Evolutionary conservation across 2,888 invertebrate genomes (phyloP).

Genomic region (Pristionchus japonicus): DNA sequence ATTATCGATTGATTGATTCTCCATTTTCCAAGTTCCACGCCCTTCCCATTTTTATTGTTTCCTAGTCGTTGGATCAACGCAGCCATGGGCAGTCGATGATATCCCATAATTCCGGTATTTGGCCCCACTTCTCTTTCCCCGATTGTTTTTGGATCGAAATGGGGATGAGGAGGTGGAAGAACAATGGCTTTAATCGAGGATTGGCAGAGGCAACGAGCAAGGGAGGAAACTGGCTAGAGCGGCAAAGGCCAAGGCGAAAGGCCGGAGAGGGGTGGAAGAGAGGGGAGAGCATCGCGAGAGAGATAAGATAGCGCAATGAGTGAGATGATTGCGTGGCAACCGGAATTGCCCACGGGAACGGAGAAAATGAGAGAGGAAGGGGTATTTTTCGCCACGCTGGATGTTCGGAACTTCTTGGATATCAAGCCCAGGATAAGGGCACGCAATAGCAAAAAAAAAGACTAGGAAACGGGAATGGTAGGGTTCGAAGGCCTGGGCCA

Average conservation of each 20-base stretch:
- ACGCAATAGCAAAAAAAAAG: too few species aligned
- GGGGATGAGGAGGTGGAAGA: background rate
- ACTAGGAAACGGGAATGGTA: too few species aligned
- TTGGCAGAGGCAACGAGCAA: background rate
- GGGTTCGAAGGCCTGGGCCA: too few species aligned
- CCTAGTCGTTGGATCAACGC: too few species aligned
- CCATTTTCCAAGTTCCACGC: too few species aligned
- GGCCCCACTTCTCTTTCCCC: background rate
- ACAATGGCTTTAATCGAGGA: conserved; percentile 14
- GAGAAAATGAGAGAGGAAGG: background rate
- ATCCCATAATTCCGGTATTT: background rate
- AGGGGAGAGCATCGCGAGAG: background rate
- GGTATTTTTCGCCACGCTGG: background rate
- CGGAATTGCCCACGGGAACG: background rate
- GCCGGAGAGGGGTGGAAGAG: background rate
- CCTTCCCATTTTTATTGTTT: too few species aligned
- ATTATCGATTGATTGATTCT: background rate
- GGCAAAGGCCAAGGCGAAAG: background rate
- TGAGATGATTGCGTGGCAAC: background rate
- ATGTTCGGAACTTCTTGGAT: too few species aligned
- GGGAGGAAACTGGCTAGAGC: conserved; percentile 20
- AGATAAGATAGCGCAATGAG: too few species aligned
- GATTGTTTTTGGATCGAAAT: conserved; percentile 40
- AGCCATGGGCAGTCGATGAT: background rate
- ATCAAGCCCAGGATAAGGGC: too few species aligned